These are phyloP conservation scores for Drosophila vallismaia DNA, from an alignment of 2,888 invertebrate genomes.

Conservation along the genomic window DNA sequence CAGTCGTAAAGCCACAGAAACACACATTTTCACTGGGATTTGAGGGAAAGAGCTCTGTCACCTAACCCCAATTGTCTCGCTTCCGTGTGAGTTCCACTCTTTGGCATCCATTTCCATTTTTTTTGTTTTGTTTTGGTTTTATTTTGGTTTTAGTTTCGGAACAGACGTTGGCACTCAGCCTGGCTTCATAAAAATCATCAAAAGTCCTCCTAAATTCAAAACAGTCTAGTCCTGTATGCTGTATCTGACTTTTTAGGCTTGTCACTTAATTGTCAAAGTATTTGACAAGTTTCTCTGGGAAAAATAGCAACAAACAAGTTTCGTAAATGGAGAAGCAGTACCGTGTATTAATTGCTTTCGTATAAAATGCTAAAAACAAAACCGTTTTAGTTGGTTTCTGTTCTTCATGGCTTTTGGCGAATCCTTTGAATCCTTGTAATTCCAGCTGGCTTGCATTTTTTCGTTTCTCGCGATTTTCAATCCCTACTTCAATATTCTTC, in stretches of 20 bases:
- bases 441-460: background rate
- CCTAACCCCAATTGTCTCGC: slow-evolving; percentile 26
- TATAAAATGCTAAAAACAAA: too few relatives aligned
- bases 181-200: slow-evolving; percentile 41
- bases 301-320: background rate
- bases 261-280: slow-evolving; percentile 23
- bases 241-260: slow-evolving; percentile 17
- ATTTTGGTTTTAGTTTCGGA: background rate
- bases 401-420: background rate
- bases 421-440: slow-evolving; percentile 3
- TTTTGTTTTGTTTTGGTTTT: slow-evolving; percentile 8
- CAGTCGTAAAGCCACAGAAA: slow-evolving; percentile 4
- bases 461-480: background rate
- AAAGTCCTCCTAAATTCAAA: slow-evolving; percentile 19
- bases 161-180: slow-evolving; percentile 18
- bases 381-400: background rate
- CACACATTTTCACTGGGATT: slow-evolving; percentile 2
- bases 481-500: slow-evolving; percentile 2
- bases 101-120: slow-evolving; percentile 9
- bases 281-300: slow-evolving; percentile 29
- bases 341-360: background rate
- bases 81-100: background rate
- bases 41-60: background rate
- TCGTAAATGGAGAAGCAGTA: background rate
- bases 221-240: slow-evolving; percentile 7